A percentile compares a stretch with the other conserved stretches of the same genome.
Evolutionary conservation across 2,797 vertebrate species (phyloP).

Genomic region (Pantherophis alleghaniensis): DNA sequence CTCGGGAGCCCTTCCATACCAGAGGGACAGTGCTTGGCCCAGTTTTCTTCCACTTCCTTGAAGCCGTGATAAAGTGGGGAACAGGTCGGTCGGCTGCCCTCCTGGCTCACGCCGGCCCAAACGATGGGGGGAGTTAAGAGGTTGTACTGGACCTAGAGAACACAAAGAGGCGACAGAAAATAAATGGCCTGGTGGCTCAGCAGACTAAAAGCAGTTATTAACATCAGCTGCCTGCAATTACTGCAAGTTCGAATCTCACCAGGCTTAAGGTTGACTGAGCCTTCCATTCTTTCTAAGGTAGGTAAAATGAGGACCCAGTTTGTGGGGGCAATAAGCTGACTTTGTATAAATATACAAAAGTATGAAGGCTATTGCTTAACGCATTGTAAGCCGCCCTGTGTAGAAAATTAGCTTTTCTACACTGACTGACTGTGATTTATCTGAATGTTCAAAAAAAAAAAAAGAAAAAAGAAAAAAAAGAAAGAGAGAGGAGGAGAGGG

Average conservation of each 20-base stretch:
- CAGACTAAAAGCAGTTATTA: no score
- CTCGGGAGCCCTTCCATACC: conserved; percentile 70
- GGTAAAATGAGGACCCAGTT: no score
- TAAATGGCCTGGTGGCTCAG: no score
- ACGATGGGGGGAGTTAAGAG: conserved; percentile 88
- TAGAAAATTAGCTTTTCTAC: not conserved
- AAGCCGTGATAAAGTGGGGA: conserved; percentile 91
- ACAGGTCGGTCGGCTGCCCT: conserved; percentile 77
- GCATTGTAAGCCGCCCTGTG: no score
- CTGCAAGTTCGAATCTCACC: no score
- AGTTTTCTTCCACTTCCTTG: conserved; percentile 99
- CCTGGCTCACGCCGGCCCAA: conserved; percentile 80
- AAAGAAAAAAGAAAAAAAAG: not conserved
- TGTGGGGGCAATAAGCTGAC: no score
- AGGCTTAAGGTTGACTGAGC: no score
- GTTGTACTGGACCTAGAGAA: conserved; percentile 90
- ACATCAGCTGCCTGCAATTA: no score
- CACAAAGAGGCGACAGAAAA: not conserved
- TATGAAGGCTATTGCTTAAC: no score
- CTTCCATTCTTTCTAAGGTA: no score
- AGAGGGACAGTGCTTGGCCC: conserved; percentile 92
- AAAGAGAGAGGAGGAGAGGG: no score
- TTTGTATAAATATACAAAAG: no score
- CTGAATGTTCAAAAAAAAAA: not conserved
- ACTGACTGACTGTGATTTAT: not conserved